Evolutionary conservation across 2,113 vertebrate genomes (phyloP), one percentile per base, ranked within the genome.

Genomic region (Rhinolophus sinicus): DNA sequence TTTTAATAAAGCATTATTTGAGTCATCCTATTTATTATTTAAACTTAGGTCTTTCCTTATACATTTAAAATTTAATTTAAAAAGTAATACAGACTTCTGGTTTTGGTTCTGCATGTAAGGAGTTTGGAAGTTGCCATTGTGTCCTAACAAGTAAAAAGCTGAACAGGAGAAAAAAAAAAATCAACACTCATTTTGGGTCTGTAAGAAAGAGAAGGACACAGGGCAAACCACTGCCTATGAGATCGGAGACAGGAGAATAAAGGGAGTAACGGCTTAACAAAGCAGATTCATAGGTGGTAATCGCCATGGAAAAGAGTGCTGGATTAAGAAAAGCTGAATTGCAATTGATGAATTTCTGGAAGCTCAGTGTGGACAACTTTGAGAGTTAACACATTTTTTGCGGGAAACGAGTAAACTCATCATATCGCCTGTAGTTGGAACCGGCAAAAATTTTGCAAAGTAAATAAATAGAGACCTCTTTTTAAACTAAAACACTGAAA

Each of bases 1-100:
- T 81, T 78, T 82, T 91, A 28, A 93, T 88, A 93, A 88, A 91
- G 2, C 12, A 76, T 58, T 62, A 88, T 52, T 75, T 75, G 52
- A 94, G 26, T 88, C 38, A 94, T 64, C n/a, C n/a, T 69, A 56
- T 78, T 88, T 83, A 76, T 89, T 75, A 76, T 67, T 72, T 85
- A 86, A 76, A 93, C 15, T 75, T 47, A n/a, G 24, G 69, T 40
- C n/a, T 83, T 88, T 76, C 26, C 40, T 33, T 72, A 82, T 40
- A 82, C 33, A 76, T n/a, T 76, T 60, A 76, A 88, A 92, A 30
- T 72, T 54, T 80, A 92, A 88, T 56, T 91, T 70, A n/a, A 28
- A 95, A 95, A 91, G 33, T 52, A 81, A 75, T 35, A 67, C 1
- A 56, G 14, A 82, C 60, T 82, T 82, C 83, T 60, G 60, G 56